Base-by-base conservation (phyloP, 2,888 invertebrate genomes). In the Scaptomyza flava region DNA sequence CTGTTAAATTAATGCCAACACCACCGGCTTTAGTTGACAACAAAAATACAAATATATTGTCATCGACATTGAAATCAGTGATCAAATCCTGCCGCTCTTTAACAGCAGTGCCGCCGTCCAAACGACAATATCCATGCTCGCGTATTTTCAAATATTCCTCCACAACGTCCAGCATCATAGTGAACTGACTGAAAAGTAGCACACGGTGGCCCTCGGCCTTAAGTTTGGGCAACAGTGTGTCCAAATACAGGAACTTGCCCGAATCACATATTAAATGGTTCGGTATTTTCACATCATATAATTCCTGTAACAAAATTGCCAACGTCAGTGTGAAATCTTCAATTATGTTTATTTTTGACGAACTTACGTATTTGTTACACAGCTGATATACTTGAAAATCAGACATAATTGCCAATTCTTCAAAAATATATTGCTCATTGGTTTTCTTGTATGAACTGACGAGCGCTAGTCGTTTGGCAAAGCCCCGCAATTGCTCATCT, bases 151-250 rank as follows among this genome's bases (percentile, higher is more conserved):
- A 93, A 93, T 97, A 99, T 47, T 96, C 96, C 92, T 98, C 98
- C 79, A 99, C 92, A 75, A 99, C 94, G 92, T 99, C 98, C 90
- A 99, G 93, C 94, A 99, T 95, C 94, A 98, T 97, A 34, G 97
- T 97, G 93, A 99, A 99, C 93, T 99, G 99, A 91, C 98, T 98
- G 93, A 99, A 99, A 77, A 99, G 94, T 65, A 99, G 93, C 72
- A 98, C 97, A 14, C 98, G 94, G 91, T 97, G 96, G 0, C 96
- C 96, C 0, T 94, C 94, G 7, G 92, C 92, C 90, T 97, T 95
- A 69, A 98, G 92, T 63, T 94, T 93, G 0, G 96, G 95, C 66
- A 99, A 92, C 87, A 97, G 92, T 76, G 93, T 93, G 90, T 98
- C 98, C 60, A 99, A 92, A 90, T 95, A 94, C 34, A 93, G 90